A percentile compares a stretch with the other conserved stretches of the same genome.
These are phyloP conservation scores for Aleiodes alternator DNA, from an alignment of 2,888 invertebrate genomes.

Conservation along the genomic window DNA sequence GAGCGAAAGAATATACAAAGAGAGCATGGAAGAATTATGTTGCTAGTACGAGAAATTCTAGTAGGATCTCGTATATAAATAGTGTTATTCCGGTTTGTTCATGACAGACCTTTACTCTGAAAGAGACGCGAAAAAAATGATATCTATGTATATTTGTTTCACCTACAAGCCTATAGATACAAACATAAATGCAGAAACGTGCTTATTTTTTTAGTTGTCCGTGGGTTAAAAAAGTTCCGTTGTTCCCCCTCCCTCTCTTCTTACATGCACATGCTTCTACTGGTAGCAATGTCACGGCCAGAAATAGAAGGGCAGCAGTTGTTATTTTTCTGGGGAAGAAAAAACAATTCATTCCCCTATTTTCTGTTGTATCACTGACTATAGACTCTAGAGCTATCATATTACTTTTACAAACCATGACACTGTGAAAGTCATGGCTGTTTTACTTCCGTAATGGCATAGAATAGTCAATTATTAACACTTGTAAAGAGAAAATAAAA, in stretches of 20 bases:
- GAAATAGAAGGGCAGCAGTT: conserved; percentile 27
- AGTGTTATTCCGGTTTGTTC: conserved; percentile 19
- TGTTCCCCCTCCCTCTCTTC: no score
- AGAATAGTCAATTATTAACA: conserved; percentile 12
- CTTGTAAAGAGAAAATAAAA: neutral
- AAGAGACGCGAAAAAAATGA: neutral
- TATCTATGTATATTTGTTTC: no score
- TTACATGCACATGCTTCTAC: no score
- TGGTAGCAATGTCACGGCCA: conserved; percentile 26
- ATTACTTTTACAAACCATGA: conserved; percentile 2
- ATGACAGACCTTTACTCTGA: conserved; percentile 9
- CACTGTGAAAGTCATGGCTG: conserved; percentile 7
- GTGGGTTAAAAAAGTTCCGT: neutral
- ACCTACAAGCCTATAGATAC: no score
- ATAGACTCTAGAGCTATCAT: neutral
- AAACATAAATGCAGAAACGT: neutral
- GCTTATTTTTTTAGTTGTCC: conserved; percentile 1
- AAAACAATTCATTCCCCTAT: no score
- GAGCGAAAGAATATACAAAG: neutral
- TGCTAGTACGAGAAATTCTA: neutral
- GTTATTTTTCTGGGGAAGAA: conserved; percentile 10
- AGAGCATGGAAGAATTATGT: conserved; percentile 16
- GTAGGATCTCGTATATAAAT: conserved; percentile 19
- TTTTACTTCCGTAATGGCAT: conserved; percentile 9
- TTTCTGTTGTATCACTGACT: conserved; percentile 2